These are phyloP conservation scores for Pentamera pediparva DNA, from an alignment of 53 echinoderm and acorn worm species.

Conservation along the genomic window DNA sequence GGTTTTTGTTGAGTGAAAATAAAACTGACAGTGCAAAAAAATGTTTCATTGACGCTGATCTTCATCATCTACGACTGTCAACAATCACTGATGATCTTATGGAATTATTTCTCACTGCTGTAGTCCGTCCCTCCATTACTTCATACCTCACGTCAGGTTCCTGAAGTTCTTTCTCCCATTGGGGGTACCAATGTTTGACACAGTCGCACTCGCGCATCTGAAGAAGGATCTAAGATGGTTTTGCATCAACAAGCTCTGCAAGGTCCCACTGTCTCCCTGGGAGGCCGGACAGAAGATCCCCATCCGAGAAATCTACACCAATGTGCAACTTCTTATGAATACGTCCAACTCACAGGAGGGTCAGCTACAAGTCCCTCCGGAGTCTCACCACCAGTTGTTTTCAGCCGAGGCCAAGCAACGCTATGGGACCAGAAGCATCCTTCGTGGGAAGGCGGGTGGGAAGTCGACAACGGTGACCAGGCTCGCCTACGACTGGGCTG, in stretches of 20 bases:
- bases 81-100: no score
- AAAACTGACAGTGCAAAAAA: no score
- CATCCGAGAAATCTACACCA: slow-evolving; percentile 16
- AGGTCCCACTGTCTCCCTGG: slow-evolving; percentile 20
- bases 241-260: slow-evolving; percentile 21
- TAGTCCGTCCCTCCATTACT: no score
- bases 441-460: slow-evolving; percentile 23
- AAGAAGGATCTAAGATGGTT: slow-evolving; percentile 25
- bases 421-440: neutral
- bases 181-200: no score
- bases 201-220: no score
- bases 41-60: no score
- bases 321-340: slow-evolving; percentile 1
- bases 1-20: no score
- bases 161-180: no score
- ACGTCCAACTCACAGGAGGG: neutral
- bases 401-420: neutral
- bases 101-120: no score
- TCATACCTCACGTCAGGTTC: no score
- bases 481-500: slow-evolving; percentile 15
- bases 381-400: slow-evolving; percentile 19
- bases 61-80: no score
- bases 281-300: neutral
- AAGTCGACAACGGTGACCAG: slow-evolving; percentile 20
- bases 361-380: neutral